Evolutionary conservation across 92 coral and sea anemone species (phyloP).

Genomic region (Galaxea fascicularis): DNA sequence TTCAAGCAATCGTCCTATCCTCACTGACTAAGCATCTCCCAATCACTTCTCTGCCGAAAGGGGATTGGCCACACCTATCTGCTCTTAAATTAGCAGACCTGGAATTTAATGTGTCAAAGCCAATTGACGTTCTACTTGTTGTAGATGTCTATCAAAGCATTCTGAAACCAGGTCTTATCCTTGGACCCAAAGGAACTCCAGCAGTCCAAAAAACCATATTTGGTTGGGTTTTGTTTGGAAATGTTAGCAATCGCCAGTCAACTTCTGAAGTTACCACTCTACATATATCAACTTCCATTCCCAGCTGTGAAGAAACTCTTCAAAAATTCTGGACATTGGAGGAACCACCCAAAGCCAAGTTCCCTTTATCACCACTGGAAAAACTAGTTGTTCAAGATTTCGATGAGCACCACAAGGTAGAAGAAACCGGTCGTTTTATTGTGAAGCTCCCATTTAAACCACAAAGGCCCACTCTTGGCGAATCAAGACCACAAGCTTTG

Average conservation of each 20-base stretch:
- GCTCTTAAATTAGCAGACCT: constrained; percentile 59
- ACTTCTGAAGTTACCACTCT: constrained; percentile 27
- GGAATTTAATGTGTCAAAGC: constrained; percentile 49
- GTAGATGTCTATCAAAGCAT: constrained; percentile 7
- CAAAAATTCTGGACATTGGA: no score
- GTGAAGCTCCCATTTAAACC: constrained; percentile 58
- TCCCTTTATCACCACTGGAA: constrained; percentile 39
- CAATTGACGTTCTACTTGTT: constrained; percentile 55
- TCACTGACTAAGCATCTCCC: constrained; percentile 47
- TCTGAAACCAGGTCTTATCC: no score
- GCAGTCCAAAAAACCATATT: no score
- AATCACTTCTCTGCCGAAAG: constrained; percentile 35
- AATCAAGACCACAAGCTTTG: constrained; percentile 57
- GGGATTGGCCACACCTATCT: constrained; percentile 53
- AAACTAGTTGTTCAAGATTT: constrained; percentile 41
- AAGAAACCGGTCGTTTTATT: constrained; percentile 36
- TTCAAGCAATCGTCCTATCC: constrained; percentile 59
- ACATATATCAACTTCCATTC: neutral
- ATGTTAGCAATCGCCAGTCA: no score
- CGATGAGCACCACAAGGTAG: constrained; percentile 33
- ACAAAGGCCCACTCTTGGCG: constrained; percentile 12
- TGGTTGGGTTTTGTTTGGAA: no score
- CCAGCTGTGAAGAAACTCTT: neutral
- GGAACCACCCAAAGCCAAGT: constrained; percentile 2
- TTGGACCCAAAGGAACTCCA: no score